Percentiles rank a stretch among this genome's conserved stretches.
Conservation (phyloP, 2,888 invertebrate species). For the Halictus ligatus region DNA sequence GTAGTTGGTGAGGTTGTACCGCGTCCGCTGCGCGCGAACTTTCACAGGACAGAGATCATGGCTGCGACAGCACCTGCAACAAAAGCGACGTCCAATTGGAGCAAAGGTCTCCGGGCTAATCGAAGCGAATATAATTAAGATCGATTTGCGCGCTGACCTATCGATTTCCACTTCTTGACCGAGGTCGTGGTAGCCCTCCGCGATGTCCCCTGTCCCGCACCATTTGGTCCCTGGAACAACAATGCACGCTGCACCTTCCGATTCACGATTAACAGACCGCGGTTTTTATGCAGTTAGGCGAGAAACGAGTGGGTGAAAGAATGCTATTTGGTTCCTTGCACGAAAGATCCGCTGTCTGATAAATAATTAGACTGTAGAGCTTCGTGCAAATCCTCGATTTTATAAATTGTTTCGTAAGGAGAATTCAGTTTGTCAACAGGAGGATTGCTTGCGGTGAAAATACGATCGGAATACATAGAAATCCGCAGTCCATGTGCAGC, state of each 20-base stretch:
- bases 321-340: too few relatives aligned
- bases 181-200: slow-evolving; percentile 92
- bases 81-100: neutral
- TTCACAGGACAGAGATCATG: slow-evolving; percentile 97
- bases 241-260: neutral
- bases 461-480: neutral
- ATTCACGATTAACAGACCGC: neutral
- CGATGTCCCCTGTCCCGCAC: slow-evolving; percentile 96
- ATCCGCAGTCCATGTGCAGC: neutral
- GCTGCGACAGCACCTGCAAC: slow-evolving; percentile 90
- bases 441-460: neutral
- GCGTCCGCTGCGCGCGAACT: slow-evolving; percentile 88
- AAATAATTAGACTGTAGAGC: too few relatives aligned
- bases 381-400: too few relatives aligned
- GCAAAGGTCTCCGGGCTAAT: neutral
- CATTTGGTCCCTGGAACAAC: slow-evolving; percentile 92
- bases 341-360: too few relatives aligned
- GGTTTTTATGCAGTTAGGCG: neutral
- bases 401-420: too few relatives aligned
- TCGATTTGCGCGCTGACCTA: slow-evolving; percentile 68
- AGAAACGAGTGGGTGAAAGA: neutral
- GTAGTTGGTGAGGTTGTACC: slow-evolving; percentile 94
- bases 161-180: slow-evolving; percentile 87
- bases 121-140: neutral
- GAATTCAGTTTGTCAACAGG: too few relatives aligned